Evolutionary conservation across 2,113 vertebrate genomes (phyloP), one percentile per base, ranked within the genome.

Genomic region (Triplophysa dalaica): DNA sequence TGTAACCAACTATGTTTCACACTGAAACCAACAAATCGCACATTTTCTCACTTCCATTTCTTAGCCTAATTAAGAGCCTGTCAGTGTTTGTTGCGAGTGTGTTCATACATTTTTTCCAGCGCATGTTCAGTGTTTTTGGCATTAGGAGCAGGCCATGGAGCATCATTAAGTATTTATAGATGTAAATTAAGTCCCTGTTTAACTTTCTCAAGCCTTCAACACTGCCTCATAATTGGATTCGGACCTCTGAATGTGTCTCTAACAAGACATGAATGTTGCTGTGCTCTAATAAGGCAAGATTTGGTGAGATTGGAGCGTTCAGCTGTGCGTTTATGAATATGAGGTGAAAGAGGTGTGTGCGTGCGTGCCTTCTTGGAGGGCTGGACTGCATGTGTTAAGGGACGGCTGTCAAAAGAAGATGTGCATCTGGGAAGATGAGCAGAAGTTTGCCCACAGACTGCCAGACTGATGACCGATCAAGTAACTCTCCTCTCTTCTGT

Each of bases 271-370:
- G 58, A 73, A 50, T 75, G 41, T 78, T 70, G 62, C 79, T 68
- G 83, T 81, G 81, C 43, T 64, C 61, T 38, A 48, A 78, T 65
- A 68, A 76, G 14, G 11, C 62, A 13, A 67, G 80, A 87, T 86
- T 83, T 87, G 67, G 11, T 22, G 2, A 80, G 73, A 87, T 88
- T 79, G 60, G 82, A 48, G 43, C 11, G 33, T 50, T 38, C 19
- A 56, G 62, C 61, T 64, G 58, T 64, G 38, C 21, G 38, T 54
- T 60, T 22, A 8, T 76, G 66, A 83, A 77, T 77, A 0, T 48
- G 62, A 79, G 62, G 73, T 81, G 61, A 38, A 21, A 50, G 22
- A 48, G 52, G 61, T 85, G 70, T 90, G 88, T 68, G 65, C 82
- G 48, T 29, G 50, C 26, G 26, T 29, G 26, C 68, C 38, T 69